Evolutionary conservation across 2,888 invertebrate genomes (phyloP), one percentile per base, ranked within the genome.

Genomic region (Orchesellides sinensis): DNA sequence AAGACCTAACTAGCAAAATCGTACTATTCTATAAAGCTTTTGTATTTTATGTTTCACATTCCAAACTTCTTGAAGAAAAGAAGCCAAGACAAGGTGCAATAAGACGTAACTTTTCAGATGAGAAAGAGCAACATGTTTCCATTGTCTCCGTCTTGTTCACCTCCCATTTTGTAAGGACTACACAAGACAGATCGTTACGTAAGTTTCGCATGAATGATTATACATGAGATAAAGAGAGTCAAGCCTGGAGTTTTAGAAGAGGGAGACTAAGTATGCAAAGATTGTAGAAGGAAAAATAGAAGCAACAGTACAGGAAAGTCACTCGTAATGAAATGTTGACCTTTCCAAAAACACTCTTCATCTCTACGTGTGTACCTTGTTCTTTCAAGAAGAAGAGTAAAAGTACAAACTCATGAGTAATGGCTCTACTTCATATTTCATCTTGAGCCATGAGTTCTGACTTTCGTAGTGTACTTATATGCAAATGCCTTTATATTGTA

Each of bases 101-200:
- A 77, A 66, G 68, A 23, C 29, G 40, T 40, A 78, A 25, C 32
- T 32, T 35, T 29, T 68, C 29, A 56, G 66, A 56, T 23, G 45
- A 59, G 69, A 79, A 79, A 79, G 79, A 79, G 79, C 79, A 79
- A 79, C 79, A 79, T 70, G 79, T 79, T 79, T 78, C 78, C 61
- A 79, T 79, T 79, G 79, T 70, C 70, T 79, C 21, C 29, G 17
- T 78, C 49, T 70, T 59, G 10, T 66, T 27, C 78, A 61, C 63
- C 63, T 79, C 52, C 35, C 54, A 79, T 79, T 32, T 56, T 75
- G 40, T 21, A 21, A 45, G 19, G 52, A 72, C 45, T 49, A 49
- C 29, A 40, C 29, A 29, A 52, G 6, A 19, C 40, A 63, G 70
- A 78, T 78, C 61, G 79, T 40, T 70, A 70, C 12, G 65, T 45